A percentile compares a stretch with the other conserved stretches of the same genome.
These are phyloP conservation scores for Nipponacmea schrenckii DNA, from an alignment of 2,888 invertebrate genomes.

Conservation along the genomic window DNA sequence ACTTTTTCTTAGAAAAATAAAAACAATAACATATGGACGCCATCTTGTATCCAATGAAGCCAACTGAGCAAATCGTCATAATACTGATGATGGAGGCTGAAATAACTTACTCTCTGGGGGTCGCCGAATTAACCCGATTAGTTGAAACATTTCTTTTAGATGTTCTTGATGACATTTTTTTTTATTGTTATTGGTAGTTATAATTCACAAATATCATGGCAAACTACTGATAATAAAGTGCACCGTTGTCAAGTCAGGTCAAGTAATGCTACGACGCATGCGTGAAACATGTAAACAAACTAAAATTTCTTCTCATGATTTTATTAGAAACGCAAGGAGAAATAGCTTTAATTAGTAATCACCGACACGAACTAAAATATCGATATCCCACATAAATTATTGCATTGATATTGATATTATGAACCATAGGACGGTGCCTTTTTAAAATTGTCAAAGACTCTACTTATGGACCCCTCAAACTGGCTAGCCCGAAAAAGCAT, in stretches of 20 bases:
- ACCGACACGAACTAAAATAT: no score
- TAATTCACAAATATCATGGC: no score
- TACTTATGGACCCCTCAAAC: no score
- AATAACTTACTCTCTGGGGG: slow-evolving; percentile 56
- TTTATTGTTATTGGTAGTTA: background rate
- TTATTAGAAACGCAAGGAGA: no score
- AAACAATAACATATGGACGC: slow-evolving; percentile 32
- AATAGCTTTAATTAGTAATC: no score
- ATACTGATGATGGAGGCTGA: background rate
- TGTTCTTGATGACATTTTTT: background rate
- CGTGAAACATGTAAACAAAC: background rate
- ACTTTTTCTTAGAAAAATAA: no score
- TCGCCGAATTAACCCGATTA: slow-evolving; percentile 54
- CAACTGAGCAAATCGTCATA: slow-evolving; percentile 9
- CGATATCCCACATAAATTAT: no score
- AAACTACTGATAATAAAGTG: background rate
- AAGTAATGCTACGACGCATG: background rate
- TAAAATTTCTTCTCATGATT: background rate
- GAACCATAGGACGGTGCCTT: no score
- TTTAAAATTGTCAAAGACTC: no score
- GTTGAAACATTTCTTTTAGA: slow-evolving; percentile 29
- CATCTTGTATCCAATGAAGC: slow-evolving; percentile 57
- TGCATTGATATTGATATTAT: no score
- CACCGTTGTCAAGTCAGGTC: slow-evolving; percentile 3
- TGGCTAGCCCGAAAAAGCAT: no score